phyloP scores from a whole-genome alignment of 2,888 invertebrate species.

The Malthinus flaveolus region DNA sequence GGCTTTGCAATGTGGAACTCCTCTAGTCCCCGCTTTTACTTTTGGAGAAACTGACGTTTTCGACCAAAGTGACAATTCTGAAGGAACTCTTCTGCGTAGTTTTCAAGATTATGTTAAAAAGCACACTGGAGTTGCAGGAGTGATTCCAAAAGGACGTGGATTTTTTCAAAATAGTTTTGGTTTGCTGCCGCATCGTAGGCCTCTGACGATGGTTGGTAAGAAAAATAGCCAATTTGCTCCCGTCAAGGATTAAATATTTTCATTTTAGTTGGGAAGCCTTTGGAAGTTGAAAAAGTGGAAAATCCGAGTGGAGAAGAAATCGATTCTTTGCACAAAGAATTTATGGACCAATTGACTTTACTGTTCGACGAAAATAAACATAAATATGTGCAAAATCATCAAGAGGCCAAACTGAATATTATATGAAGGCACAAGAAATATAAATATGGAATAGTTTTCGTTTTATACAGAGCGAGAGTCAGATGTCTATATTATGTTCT shows the following conservation, averaged over 20 bases:
- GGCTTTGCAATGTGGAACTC: slow-evolving; percentile 61
- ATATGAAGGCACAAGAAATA: no score
- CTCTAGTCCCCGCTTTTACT: slow-evolving; percentile 84
- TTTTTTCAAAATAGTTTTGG: slow-evolving; percentile 92
- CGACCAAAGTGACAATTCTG: slow-evolving; percentile 73
- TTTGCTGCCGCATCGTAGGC: slow-evolving; percentile 76
- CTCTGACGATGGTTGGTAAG: slow-evolving; percentile 86
- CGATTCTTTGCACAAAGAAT: slow-evolving; percentile 74
- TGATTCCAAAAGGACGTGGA: slow-evolving; percentile 79
- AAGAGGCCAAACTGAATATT: slow-evolving; percentile 53
- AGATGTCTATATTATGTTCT: no score
- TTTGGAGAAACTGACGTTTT: slow-evolving; percentile 90
- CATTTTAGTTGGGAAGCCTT: slow-evolving; percentile 82
- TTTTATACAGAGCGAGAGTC: no score
- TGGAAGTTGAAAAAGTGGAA: slow-evolving; percentile 71
- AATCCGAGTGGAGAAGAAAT: slow-evolving; percentile 78
- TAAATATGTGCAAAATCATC: slow-evolving; percentile 69
- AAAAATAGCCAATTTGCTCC: no score
- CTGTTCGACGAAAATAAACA: slow-evolving; percentile 85
- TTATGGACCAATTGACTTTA: slow-evolving; percentile 67
- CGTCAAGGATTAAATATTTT: no score
- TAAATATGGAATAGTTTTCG: no score
- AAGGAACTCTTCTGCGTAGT: slow-evolving; percentile 67
- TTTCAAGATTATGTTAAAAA: slow-evolving; percentile 71
- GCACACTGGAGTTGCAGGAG: slow-evolving; percentile 73